Percentiles rank a stretch among this genome's conserved stretches.
phyloP scores from a whole-genome alignment of 2,888 invertebrate genomes.

The Gerris lacustris region DNA sequence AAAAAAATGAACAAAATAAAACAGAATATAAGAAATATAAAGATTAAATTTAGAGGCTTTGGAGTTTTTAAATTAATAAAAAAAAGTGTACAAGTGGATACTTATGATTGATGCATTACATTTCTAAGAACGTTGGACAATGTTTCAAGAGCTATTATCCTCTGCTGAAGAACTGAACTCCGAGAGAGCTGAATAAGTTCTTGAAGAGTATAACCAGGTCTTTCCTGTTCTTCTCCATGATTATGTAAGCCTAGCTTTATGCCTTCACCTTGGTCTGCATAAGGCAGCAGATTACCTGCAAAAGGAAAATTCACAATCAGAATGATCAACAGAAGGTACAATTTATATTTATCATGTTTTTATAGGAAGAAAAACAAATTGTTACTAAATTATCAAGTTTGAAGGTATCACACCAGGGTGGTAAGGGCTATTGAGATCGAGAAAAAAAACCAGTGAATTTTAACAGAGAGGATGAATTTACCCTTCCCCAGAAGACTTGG shows the following conservation, averaged over 20 bases:
- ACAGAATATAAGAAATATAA: too few species aligned
- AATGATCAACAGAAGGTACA: neutral
- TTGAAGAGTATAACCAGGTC: slow-evolving; percentile 81
- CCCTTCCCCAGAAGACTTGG: too few species aligned
- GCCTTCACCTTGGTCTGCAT: slow-evolving; percentile 47
- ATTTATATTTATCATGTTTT: neutral
- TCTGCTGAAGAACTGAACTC: slow-evolving; percentile 64
- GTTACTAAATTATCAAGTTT: too few species aligned
- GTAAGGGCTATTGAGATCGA: too few species aligned
- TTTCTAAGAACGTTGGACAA: slow-evolving; percentile 59
- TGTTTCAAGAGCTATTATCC: slow-evolving; percentile 64
- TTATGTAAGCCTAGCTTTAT: slow-evolving; percentile 63
- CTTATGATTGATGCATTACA: slow-evolving; percentile 18
- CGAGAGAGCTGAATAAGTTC: slow-evolving; percentile 70
- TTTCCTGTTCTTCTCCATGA: slow-evolving; percentile 82
- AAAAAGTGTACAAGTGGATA: too few species aligned
- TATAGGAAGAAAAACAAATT: too few species aligned
- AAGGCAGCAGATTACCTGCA: slow-evolving; percentile 56
- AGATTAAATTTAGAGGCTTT: too few species aligned
- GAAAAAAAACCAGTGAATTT: too few species aligned
- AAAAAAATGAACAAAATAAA: too few species aligned
- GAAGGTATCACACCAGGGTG: too few species aligned
- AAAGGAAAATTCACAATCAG: neutral
- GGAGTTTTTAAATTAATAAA: too few species aligned
- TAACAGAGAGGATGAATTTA: too few species aligned